Evolutionary conservation across 1,140 invertebrate species (phyloP).

Genomic region (Drosophila neocordata): DNA sequence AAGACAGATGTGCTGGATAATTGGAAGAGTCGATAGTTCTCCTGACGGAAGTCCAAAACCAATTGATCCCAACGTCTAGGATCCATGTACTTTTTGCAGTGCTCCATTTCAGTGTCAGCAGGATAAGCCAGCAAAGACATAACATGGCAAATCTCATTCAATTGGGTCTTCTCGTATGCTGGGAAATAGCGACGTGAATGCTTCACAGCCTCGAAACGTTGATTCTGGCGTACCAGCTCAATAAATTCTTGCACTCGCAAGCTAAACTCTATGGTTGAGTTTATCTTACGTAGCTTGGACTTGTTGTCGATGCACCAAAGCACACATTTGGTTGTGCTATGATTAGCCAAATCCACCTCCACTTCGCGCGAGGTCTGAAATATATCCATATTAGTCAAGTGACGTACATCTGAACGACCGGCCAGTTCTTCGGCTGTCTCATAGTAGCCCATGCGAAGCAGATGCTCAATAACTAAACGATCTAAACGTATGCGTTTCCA

Average conservation of each 20-base stretch:
- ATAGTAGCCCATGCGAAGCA: slow-evolving; percentile 97
- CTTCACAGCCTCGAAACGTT: slow-evolving; percentile 94
- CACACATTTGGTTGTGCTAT: slow-evolving; percentile 95
- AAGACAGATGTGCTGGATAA: slow-evolving; percentile 95
- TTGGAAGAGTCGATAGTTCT: slow-evolving; percentile 97
- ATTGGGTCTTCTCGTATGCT: slow-evolving; percentile 92
- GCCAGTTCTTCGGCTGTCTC: slow-evolving; percentile 94
- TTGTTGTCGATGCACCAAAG: slow-evolving; percentile 99
- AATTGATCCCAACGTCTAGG: slow-evolving; percentile 89
- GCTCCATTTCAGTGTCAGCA: slow-evolving; percentile 87
- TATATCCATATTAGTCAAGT: slow-evolving; percentile 94
- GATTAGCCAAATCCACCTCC: slow-evolving; percentile 89
- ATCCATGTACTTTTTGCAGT: slow-evolving; percentile 85
- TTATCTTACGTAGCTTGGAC: slow-evolving; percentile 96
- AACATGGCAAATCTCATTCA: slow-evolving; percentile 94
- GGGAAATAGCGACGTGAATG: slow-evolving; percentile 97
- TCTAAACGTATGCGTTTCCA: slow-evolving; percentile 93
- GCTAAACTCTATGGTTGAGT: slow-evolving; percentile 95
- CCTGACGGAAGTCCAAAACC: slow-evolving; percentile 95
- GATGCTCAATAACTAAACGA: slow-evolving; percentile 98
- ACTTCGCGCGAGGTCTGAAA: slow-evolving; percentile 96
- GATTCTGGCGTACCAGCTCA: slow-evolving; percentile 94
- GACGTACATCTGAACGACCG: slow-evolving; percentile 91
- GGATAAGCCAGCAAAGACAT: slow-evolving; percentile 98
- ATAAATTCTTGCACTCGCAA: slow-evolving; percentile 97